Conservation (phyloP, 1,140 invertebrate genomes). For the Ostrea denselamellosa region DNA sequence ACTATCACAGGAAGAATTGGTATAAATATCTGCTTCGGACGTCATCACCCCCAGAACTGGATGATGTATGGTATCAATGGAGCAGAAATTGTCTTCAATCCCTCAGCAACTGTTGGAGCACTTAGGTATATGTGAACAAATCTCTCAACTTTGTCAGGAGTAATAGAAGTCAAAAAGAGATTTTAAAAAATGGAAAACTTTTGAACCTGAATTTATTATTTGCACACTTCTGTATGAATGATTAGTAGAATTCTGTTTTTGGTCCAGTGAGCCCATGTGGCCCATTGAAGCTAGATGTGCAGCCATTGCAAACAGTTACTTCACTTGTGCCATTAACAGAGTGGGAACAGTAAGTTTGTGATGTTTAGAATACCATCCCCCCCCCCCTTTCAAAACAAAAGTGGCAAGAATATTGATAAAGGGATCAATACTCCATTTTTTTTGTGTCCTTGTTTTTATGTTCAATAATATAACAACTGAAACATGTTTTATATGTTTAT, state of each 20-base stretch:
- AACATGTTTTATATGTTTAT: no score
- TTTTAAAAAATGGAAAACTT: not conserved
- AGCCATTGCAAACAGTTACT: slow-evolving; percentile 92
- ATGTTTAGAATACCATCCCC: no score
- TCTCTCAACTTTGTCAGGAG: not conserved
- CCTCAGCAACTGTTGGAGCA: slow-evolving; percentile 93
- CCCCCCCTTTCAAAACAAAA: no score
- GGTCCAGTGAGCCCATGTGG: slow-evolving; percentile 96
- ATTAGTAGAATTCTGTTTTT: slow-evolving; percentile 22
- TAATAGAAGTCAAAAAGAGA: not conserved
- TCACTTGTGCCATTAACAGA: slow-evolving; percentile 96
- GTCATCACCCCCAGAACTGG: slow-evolving; percentile 99
- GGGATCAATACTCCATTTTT: no score
- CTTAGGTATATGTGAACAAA: slow-evolving; percentile 80
- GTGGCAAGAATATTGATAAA: no score
- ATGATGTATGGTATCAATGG: slow-evolving; percentile 88
- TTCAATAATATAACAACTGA: no score
- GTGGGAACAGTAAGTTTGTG: slow-evolving; percentile 87
- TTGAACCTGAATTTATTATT: no score
- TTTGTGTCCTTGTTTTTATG: no score
- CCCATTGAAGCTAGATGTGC: slow-evolving; percentile 96
- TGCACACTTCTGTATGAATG: no score
- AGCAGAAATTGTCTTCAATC: slow-evolving; percentile 99
- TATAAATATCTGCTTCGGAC: slow-evolving; percentile 98
- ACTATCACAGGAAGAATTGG: slow-evolving; percentile 83